Conservation (phyloP, 2,797 vertebrate species). For the Helarctos malayanus region DNA sequence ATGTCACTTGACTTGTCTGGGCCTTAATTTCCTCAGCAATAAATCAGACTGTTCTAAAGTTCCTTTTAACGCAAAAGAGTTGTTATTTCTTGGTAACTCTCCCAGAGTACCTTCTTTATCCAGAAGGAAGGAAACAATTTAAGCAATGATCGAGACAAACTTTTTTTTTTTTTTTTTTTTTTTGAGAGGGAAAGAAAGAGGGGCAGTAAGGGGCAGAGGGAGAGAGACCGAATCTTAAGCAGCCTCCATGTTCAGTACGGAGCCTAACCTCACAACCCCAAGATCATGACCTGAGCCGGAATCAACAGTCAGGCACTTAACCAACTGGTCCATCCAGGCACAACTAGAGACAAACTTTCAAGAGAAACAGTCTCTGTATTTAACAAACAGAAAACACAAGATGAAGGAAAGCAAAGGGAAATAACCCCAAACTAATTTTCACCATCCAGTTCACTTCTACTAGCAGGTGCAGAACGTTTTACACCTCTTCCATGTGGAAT, state of each 20-base stretch:
- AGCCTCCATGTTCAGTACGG: not conserved
- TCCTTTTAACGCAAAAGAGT: not conserved
- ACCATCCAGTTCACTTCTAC: not conserved
- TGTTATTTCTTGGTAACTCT: not conserved
- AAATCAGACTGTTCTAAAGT: not conserved
- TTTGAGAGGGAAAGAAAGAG: not conserved
- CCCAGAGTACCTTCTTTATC: not conserved
- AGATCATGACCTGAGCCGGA: not conserved
- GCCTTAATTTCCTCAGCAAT: not conserved
- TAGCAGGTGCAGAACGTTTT: not conserved
- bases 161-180: too few species aligned
- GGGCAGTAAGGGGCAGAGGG: not conserved
- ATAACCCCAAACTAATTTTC: not conserved
- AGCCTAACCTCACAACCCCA: not conserved
- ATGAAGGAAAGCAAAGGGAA: slow-evolving; percentile 1
- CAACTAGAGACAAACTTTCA: not conserved
- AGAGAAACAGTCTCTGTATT: not conserved
- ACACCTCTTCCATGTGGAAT: not conserved
- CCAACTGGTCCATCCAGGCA: not conserved
- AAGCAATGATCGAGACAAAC: not conserved
- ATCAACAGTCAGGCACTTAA: not conserved
- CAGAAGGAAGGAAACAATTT: not conserved
- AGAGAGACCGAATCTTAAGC: not conserved
- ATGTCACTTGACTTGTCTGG: not conserved
- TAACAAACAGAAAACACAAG: slow-evolving; percentile 1